phyloP scores from a whole-genome alignment of 2,797 vertebrate genomes.

The Helostoma temminkii region DNA sequence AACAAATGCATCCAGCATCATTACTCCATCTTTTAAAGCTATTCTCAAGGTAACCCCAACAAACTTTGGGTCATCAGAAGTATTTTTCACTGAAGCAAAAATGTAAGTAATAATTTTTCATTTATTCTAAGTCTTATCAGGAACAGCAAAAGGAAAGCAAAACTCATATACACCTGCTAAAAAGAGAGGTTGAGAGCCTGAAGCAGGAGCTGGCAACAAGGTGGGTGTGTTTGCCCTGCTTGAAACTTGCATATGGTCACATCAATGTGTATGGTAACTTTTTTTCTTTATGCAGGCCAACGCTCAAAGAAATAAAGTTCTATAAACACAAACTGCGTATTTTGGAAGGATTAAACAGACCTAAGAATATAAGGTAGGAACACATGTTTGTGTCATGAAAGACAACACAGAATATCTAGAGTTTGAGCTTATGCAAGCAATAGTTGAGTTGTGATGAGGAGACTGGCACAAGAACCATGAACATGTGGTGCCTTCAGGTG shows the following conservation, averaged over 20 bases:
- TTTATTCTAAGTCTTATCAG: slow-evolving; percentile 83
- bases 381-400: too few relatives aligned
- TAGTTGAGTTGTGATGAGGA: neutral
- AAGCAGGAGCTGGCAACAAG: slow-evolving; percentile 87
- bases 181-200: slow-evolving; percentile 82
- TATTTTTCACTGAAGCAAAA: neutral
- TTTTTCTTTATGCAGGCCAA: slow-evolving; percentile 77
- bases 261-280: neutral
- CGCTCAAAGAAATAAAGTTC: slow-evolving; percentile 84
- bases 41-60: slow-evolving; percentile 83
- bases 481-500: neutral
- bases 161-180: slow-evolving; percentile 81
- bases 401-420: neutral
- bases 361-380: slow-evolving; percentile 69
- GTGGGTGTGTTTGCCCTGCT: slow-evolving; percentile 56
- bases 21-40: slow-evolving; percentile 82
- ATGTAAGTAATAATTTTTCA: accelerated
- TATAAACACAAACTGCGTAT: slow-evolving; percentile 88
- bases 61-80: neutral
- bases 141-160: slow-evolving; percentile 85
- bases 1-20: slow-evolving; percentile 64
- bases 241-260: too few relatives aligned
- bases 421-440: neutral
- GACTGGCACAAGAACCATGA: too few relatives aligned
- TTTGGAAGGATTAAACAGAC: slow-evolving; percentile 82